Evolutionary conservation across 2,888 invertebrate species (phyloP), one percentile per base, ranked within the genome.

Genomic region (Agrotis exclamationis): DNA sequence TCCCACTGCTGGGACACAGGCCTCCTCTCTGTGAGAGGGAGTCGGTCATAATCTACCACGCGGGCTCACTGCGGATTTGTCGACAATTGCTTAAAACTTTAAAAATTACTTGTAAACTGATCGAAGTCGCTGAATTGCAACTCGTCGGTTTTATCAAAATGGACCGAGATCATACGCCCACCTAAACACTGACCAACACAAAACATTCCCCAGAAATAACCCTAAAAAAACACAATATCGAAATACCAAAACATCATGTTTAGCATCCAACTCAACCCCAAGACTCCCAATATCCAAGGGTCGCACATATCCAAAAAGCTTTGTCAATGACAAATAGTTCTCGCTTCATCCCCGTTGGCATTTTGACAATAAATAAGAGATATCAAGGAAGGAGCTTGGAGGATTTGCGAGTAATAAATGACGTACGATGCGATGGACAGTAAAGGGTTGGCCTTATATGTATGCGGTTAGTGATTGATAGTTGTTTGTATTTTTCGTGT

Each of bases 361-460:
- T 94, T 95, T 93, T 94, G 94, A 95, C 96, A 94, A 96, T 96
- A 95, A 95, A 96, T 94, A 95, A 94, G 92, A 93, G 90, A 94
- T 94, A 95, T 93, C 92, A 93, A 93, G 94, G 93, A 94, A 92
- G 78, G 84, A 85, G 71, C 86, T 59, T 0, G 39, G 88, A 85
- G 94, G 93, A 92, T 95, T 94, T 92, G 86, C 89, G 86, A 87
- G 88, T 96, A 93, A 96, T 93, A 96, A 96, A 96, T 96, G 96
- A 95, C 92, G 87, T 83, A 89, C 90, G 91, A 95, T 93, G 95
- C 90, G 91, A 95, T 95, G 95, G 95, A 92, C 95, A 92, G 80
- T 69, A 87, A 95, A 94, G 95, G 95, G 95, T 94, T 93, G 86
- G 84, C 82, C 85, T 85, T 89, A 48, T 66, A 89, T 85, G 89